phyloP scores from a whole-genome alignment of 1,140 invertebrate genomes.

The Penaeus vannamei region DNA sequence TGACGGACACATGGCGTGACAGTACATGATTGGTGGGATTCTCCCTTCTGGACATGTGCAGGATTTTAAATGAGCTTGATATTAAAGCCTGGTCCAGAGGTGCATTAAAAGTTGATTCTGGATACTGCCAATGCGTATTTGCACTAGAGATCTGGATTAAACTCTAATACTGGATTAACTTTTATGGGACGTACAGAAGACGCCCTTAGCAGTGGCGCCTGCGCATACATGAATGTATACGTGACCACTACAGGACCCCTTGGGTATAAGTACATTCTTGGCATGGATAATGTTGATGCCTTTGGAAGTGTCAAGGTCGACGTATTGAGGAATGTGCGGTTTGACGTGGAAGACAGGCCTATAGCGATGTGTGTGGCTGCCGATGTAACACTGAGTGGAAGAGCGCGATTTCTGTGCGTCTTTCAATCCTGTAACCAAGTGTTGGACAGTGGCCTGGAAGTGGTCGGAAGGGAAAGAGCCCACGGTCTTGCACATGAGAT shows the following conservation, averaged over 20 bases:
- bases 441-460: slow-evolving; percentile 36
- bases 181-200: too few relatives aligned
- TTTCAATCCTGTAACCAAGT: not conserved
- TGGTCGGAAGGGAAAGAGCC: slow-evolving; percentile 33
- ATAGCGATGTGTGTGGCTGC: not conserved
- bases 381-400: slow-evolving; percentile 6
- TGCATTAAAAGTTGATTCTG: too few relatives aligned
- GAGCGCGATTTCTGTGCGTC: slow-evolving; percentile 37
- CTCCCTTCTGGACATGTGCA: too few relatives aligned
- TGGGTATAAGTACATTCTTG: slow-evolving; percentile 37
- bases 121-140: too few relatives aligned
- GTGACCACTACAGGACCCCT: slow-evolving; percentile 25
- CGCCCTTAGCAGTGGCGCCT: not conserved
- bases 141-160: too few relatives aligned
- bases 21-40: too few relatives aligned
- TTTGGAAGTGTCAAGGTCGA: too few relatives aligned
- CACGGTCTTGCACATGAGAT: not conserved
- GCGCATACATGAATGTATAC: slow-evolving; percentile 3
- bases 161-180: too few relatives aligned
- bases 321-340: not conserved
- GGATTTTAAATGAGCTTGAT: too few relatives aligned
- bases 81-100: too few relatives aligned
- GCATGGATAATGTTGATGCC: not conserved
- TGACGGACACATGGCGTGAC: too few relatives aligned
- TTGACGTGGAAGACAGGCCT: not conserved